Percentiles rank a stretch among this genome's conserved stretches.
phyloP scores from a whole-genome alignment of 2,113 vertebrate genomes.

The Aspiorhynchus laticeps region DNA sequence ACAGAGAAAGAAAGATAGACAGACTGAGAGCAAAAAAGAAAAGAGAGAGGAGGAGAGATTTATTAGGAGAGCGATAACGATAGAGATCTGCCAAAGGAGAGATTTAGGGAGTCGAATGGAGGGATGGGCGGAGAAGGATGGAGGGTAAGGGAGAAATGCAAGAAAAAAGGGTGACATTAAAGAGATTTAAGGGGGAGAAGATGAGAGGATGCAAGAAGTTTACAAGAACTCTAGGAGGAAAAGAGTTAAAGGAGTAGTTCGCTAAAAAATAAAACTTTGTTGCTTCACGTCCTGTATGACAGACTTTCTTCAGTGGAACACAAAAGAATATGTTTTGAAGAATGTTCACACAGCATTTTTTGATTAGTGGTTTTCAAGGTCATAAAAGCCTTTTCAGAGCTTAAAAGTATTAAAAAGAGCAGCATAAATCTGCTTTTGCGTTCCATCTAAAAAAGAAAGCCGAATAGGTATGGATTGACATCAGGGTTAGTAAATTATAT shows the following conservation, averaged over 20 bases:
- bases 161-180: conserved; percentile 60
- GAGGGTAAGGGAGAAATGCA: conserved; percentile 60
- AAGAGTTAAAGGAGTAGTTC: not conserved
- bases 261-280: not conserved
- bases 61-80: not conserved
- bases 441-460: not conserved
- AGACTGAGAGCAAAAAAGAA: not conserved
- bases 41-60: conserved; percentile 15
- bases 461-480: not conserved
- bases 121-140: conserved; percentile 51
- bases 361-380: not conserved
- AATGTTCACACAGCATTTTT: not conserved
- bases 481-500: not conserved
- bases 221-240: conserved; percentile 53
- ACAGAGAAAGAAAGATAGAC: not conserved
- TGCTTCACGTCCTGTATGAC: not conserved
- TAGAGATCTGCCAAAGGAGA: conserved; percentile 35
- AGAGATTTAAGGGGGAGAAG: conserved; percentile 63
- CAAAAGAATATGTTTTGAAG: not conserved
- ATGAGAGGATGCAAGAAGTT: conserved; percentile 62
- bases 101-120: conserved; percentile 38
- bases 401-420: not conserved
- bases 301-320: not conserved
- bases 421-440: not conserved
- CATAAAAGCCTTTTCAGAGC: not conserved